Evolutionary conservation across 2,113 vertebrate species (phyloP).

Genomic region (Scomber scombrus): DNA sequence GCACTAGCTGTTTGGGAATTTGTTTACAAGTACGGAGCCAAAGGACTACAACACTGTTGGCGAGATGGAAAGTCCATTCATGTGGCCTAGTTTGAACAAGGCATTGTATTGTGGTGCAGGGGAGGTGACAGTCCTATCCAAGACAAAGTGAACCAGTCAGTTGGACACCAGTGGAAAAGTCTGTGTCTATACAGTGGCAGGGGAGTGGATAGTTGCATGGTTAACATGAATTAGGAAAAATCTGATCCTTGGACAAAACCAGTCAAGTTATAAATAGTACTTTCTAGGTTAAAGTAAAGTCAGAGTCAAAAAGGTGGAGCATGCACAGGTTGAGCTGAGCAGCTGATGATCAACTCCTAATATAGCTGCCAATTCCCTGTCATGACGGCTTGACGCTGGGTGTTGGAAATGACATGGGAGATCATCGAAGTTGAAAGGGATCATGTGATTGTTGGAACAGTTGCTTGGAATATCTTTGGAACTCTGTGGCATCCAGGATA

Average conservation of each 20-base stretch:
- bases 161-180: conserved; percentile 34
- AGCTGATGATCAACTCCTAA: conserved; percentile 37
- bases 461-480: conserved; percentile 45
- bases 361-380: conserved; percentile 35
- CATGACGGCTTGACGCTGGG: not conserved
- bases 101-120: conserved; percentile 67
- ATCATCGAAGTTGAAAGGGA: conserved; percentile 14
- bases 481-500: conserved; percentile 11
- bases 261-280: not conserved
- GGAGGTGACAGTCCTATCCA: conserved; percentile 49
- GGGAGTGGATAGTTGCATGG: not conserved
- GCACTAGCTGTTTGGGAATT: conserved; percentile 52
- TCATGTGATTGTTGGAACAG: conserved; percentile 45
- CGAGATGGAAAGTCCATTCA: conserved; percentile 66
- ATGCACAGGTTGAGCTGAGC: conserved; percentile 18
- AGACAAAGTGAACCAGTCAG: conserved; percentile 69
- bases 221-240: not conserved
- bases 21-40: conserved; percentile 64
- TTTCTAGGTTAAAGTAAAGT: not conserved
- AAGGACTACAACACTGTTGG: conserved; percentile 38
- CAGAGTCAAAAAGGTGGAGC: not conserved
- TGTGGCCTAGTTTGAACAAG: conserved; percentile 78
- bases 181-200: conserved; percentile 18
- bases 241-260: not conserved
- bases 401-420: conserved; percentile 19